Conservation (phyloP, 2,113 vertebrate genomes). For the Sylvia atricapilla region DNA sequence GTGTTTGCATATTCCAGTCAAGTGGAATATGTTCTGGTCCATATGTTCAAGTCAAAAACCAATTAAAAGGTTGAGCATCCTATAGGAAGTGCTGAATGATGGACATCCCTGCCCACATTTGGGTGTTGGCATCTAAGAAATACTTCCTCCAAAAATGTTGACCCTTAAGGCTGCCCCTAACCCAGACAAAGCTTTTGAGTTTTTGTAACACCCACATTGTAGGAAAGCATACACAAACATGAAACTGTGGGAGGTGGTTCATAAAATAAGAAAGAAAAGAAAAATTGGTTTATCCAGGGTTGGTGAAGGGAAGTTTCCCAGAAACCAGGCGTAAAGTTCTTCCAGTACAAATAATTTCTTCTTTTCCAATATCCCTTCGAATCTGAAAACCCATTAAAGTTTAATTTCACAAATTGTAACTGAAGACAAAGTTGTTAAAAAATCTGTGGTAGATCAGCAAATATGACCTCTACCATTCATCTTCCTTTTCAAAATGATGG, state of each 20-base stretch:
- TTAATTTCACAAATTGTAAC: neutral
- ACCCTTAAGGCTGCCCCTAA: neutral
- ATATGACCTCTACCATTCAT: neutral
- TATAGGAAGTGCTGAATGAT: neutral
- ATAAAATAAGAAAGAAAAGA: neutral
- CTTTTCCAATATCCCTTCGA: neutral
- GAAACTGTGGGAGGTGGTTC: neutral
- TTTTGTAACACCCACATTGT: neutral
- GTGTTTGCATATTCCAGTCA: neutral
- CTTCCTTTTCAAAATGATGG: constrained; percentile 2
- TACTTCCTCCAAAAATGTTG: neutral
- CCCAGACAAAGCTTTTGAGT: neutral
- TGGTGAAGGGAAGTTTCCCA: neutral
- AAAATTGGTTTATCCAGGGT: neutral
- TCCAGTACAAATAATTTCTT: constrained; percentile 15
- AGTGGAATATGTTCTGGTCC: neutral
- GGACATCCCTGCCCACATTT: neutral
- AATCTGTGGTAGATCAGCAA: neutral
- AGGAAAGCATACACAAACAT: neutral
- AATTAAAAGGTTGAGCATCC: neutral
- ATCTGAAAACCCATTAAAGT: neutral
- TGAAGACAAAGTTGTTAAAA: neutral
- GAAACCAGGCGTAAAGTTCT: neutral
- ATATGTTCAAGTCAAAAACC: neutral
- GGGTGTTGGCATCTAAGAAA: neutral